A percentile compares a stretch with the other conserved stretches of the same genome.
Conservation (phyloP, 2,888 invertebrate species). For the Gonocerus acuteangulatus region DNA sequence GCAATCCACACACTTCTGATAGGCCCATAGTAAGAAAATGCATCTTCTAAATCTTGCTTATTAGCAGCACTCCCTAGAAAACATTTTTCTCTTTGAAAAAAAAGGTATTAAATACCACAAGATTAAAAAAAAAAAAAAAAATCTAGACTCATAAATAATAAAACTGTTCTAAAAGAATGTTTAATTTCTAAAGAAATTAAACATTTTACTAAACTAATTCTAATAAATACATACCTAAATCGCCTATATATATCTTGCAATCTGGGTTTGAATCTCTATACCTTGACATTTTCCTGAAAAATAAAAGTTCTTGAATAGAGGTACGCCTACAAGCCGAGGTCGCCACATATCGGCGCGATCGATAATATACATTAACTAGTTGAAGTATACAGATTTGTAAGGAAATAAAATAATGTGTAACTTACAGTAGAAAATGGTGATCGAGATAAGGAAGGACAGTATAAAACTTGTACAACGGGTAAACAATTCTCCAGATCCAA, state of each 20-base stretch:
- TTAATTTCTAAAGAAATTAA: no score
- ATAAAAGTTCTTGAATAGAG: background rate
- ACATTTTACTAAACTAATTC: no score
- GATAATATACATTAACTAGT: no score
- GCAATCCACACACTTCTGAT: constrained; percentile 96
- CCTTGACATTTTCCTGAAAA: constrained; percentile 55
- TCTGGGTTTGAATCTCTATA: constrained; percentile 59
- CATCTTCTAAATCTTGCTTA: constrained; percentile 87
- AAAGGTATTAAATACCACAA: background rate
- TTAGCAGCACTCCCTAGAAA: constrained; percentile 54
- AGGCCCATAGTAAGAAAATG: constrained; percentile 86
- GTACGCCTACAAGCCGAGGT: no score
- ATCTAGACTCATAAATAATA: background rate
- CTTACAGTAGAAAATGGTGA: no score
- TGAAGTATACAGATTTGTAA: no score
- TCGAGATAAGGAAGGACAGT: no score
- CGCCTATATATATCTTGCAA: constrained; percentile 93
- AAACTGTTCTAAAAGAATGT: background rate
- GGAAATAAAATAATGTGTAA: no score
- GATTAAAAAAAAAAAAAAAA: background rate
- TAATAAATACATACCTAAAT: constrained; percentile 60
- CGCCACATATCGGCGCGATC: no score
- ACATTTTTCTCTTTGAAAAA: background rate
- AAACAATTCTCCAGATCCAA: no score
- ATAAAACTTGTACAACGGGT: no score